Evolutionary conservation across 2,113 vertebrate genomes (phyloP), one percentile per base, ranked within the genome.

Genomic region (Trematomus loennbergii): DNA sequence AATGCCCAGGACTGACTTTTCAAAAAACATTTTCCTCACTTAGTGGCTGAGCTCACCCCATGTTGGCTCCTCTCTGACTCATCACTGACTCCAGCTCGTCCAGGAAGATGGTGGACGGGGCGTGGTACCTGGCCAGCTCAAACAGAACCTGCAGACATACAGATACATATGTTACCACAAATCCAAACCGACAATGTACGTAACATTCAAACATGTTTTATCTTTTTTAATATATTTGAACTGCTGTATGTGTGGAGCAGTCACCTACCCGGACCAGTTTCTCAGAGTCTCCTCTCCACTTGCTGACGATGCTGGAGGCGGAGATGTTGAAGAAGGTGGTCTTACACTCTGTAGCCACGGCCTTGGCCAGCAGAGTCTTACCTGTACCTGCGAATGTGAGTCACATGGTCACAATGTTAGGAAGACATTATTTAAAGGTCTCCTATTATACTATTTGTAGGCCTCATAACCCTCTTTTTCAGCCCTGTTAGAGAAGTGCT

Each of bases 251-350:
- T 1, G 65, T 69, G 10, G 16, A 61, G 16, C 12, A 36, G 12
- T 16, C 18, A 60, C 88, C 86, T 94, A 99, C 98, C 96, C 96
- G 91, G 78, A 99, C 97, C 54, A 99, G 96, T 78, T 99, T 99
- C 91, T 99, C 98, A 0, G 98, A 99, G 88, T 99, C 97, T 22
- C 97, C 97, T 52, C 98, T 97, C 98, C 98, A 99, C 81, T 99
- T 99, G 95, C 98, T 99, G 90, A 99, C 96, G 50, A 99, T 98
- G 86, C 97, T 99, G 65, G 98, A 98, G 9, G 97, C 97, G 1
- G 98, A 99, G 85, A 99, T 98, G 91, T 99, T 99, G 89, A 99
- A 99, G 93, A 99, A 99, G 0, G 98, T 99, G 0, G 97, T 99
- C 29, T 95, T 97, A 84, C 98, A 97, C 85, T 99, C 98, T 0